Percentiles rank a stretch among this genome's conserved stretches.
phyloP scores from a whole-genome alignment of 2,888 invertebrate species.

The Drosophila prostipennis region DNA sequence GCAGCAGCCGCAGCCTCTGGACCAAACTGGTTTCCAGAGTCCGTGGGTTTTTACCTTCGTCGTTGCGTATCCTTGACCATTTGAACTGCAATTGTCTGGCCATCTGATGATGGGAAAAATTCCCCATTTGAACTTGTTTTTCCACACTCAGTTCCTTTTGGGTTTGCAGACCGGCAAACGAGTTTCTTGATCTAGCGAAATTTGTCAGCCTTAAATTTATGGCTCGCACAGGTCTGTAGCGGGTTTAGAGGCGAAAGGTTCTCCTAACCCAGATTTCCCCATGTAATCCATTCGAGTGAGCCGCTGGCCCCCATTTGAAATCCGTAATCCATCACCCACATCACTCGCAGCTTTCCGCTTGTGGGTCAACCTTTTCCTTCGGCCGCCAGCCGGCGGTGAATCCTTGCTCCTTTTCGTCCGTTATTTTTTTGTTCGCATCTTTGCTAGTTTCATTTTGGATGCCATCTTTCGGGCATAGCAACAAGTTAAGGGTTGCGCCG shows the following conservation, averaged over 20 bases:
- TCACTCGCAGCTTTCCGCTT: conserved; percentile 31
- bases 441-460: conserved; percentile 56
- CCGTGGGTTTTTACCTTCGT: conserved; percentile 31
- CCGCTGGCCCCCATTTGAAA: background rate
- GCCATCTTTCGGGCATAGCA: conserved; percentile 63
- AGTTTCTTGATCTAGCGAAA: conserved; percentile 52
- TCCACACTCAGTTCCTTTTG: conserved; percentile 12
- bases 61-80: conserved; percentile 81
- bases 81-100: conserved; percentile 74
- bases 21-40: conserved; percentile 54
- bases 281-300: conserved; percentile 12
- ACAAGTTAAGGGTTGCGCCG: conserved; percentile 82
- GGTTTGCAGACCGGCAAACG: conserved; percentile 41
- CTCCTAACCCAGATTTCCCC: conserved; percentile 22
- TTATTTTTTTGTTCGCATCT: conserved; percentile 34
- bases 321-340: conserved; percentile 23
- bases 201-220: conserved; percentile 67
- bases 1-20: conserved; percentile 59
- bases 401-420: conserved; percentile 26
- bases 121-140: conserved; percentile 55
- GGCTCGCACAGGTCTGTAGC: conserved; percentile 60
- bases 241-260: conserved; percentile 33
- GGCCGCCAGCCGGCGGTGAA: conserved; percentile 20
- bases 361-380: conserved; percentile 51
- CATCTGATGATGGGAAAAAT: conserved; percentile 64